Percentiles rank a stretch among this genome's conserved stretches.
phyloP scores from a whole-genome alignment of 1,140 invertebrate species.

The Heliconius nattereri region DNA sequence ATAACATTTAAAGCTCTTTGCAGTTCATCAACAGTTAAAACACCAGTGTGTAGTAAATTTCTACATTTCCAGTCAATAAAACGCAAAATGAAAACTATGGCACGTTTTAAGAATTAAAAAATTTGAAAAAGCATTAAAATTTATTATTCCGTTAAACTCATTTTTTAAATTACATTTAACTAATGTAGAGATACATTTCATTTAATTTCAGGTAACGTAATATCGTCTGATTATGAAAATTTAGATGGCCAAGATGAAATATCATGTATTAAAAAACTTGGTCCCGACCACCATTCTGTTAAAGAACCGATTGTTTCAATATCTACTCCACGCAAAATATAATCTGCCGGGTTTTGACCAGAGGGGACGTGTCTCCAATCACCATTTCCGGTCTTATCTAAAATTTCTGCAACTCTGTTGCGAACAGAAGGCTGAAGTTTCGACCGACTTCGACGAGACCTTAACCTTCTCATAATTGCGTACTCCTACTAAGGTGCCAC shows the following conservation, averaged over 20 bases:
- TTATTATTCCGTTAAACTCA: conserved; percentile 19
- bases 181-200: conserved; percentile 1
- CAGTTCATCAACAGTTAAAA: not conserved
- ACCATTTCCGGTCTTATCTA: conserved; percentile 32
- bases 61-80: conserved; percentile 35
- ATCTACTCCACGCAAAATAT: conserved; percentile 35
- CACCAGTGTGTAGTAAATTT: not conserved
- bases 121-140: conserved; percentile 45
- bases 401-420: conserved; percentile 23
- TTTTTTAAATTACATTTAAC: not conserved
- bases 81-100: conserved; percentile 34
- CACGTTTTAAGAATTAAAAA: conserved; percentile 30
- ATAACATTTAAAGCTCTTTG: conserved; percentile 18
- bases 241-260: conserved; percentile 10
- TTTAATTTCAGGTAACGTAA: conserved; percentile 5
- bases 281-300: conserved; percentile 36
- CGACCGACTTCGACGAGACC: conserved; percentile 27
- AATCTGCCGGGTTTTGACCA: conserved; percentile 36
- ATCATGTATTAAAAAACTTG: conserved; percentile 24
- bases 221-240: not conserved
- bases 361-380: conserved; percentile 37
- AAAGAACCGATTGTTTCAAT: conserved; percentile 9
- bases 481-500: conserved; percentile 31
- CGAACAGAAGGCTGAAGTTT: conserved; percentile 20
- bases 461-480: conserved; percentile 35